Evolutionary conservation across 2,888 invertebrate species (phyloP).

Genomic region (Nomada lathburiana): DNA sequence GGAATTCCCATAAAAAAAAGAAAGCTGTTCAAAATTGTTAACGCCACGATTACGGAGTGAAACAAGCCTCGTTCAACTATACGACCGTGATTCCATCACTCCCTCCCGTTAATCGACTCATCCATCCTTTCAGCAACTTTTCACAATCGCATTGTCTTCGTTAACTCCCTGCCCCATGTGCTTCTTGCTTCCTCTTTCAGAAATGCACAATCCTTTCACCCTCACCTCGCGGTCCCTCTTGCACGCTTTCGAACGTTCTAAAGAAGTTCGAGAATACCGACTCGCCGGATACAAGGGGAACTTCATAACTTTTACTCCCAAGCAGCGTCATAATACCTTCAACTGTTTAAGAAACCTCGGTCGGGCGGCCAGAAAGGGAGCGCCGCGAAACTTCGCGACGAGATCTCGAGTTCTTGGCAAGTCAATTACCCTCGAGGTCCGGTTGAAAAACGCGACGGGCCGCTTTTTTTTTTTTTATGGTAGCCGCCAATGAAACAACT

Average conservation of each 20-base stretch:
- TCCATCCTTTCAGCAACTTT: conserved; percentile 16
- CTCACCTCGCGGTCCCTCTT: background rate
- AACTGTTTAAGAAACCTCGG: conserved; percentile 59
- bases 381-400: conserved; percentile 54
- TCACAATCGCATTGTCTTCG: conserved; percentile 10
- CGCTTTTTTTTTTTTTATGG: background rate
- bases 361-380: conserved; percentile 33
- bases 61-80: background rate
- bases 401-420: conserved; percentile 60
- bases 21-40: too few species aligned
- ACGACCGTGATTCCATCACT: conserved; percentile 2
- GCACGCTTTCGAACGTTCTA: conserved; percentile 2
- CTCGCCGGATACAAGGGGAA: conserved; percentile 38
- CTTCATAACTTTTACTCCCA: conserved; percentile 53
- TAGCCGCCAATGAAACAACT: conserved; percentile 46
- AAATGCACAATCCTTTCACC: background rate
- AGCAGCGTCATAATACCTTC: conserved; percentile 48
- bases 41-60: background rate
- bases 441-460: conserved; percentile 46
- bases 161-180: conserved; percentile 9
- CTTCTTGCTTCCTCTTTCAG: background rate
- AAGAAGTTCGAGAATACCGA: conserved; percentile 28
- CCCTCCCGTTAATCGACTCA: conserved; percentile 13
- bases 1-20: too few species aligned
- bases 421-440: conserved; percentile 63